phyloP scores from a whole-genome alignment of 2,113 vertebrate genomes.

The Shinisaurus crocodilurus region DNA sequence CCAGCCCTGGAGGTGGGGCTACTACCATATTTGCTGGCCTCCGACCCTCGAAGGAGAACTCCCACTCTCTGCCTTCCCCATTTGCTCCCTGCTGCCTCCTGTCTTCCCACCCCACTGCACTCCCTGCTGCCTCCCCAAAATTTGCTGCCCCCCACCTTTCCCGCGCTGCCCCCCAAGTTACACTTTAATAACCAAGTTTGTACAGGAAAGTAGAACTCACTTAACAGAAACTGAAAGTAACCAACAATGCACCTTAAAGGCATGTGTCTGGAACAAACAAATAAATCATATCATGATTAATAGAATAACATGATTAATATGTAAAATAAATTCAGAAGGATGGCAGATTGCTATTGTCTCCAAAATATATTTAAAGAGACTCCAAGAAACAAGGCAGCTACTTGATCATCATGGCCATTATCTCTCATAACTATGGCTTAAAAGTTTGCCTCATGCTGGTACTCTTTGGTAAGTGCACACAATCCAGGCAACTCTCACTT shows the following conservation, averaged over 20 bases:
- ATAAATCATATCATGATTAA: conserved; percentile 53
- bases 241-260: conserved; percentile 36
- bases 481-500: not conserved
- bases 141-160: not conserved
- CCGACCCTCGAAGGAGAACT: too few relatives aligned
- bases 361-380: conserved; percentile 36
- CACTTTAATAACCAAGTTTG: too few relatives aligned
- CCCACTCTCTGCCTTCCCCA: too few relatives aligned
- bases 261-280: not conserved
- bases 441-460: conserved; percentile 25
- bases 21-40: too few relatives aligned
- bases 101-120: too few relatives aligned
- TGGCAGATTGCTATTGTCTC: conserved; percentile 22
- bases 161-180: not conserved
- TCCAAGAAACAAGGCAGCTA: not conserved
- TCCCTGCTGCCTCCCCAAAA: too few relatives aligned
- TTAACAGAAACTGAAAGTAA: conserved; percentile 45
- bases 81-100: too few relatives aligned
- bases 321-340: conserved; percentile 50
- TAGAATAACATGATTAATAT: conserved; percentile 48
- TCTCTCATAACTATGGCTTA: conserved; percentile 24
- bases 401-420: conserved; percentile 25
- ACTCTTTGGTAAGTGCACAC: not conserved
- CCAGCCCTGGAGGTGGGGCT: too few relatives aligned
- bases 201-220: not conserved